Conservation (phyloP, 1,140 invertebrate genomes). For the Fragariocoptes setiger region DNA sequence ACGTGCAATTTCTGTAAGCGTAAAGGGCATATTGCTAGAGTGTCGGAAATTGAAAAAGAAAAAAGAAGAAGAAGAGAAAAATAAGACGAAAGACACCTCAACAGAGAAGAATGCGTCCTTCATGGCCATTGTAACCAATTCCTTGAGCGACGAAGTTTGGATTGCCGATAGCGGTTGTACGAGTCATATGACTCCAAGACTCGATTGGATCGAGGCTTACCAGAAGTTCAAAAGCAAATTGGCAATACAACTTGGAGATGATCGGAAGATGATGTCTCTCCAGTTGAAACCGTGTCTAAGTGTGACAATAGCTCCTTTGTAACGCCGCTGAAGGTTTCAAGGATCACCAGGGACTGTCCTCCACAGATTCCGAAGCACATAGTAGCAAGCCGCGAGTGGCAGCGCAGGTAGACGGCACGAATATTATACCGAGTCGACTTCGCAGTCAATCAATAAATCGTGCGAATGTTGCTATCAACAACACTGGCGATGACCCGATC, state of each 20-base stretch:
- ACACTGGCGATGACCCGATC: slow-evolving; percentile 9
- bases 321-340: too few relatives aligned
- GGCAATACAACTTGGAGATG: not conserved
- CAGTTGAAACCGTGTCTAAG: too few relatives aligned
- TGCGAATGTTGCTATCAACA: too few relatives aligned
- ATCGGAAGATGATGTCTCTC: not conserved
- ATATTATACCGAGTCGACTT: too few relatives aligned
- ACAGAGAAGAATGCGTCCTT: not conserved
- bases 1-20: not conserved
- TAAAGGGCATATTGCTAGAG: too few relatives aligned
- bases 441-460: too few relatives aligned
- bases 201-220: not conserved
- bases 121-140: not conserved
- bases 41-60: not conserved
- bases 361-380: too few relatives aligned
- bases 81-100: not conserved
- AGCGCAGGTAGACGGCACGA: too few relatives aligned
- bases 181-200: not conserved
- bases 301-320: too few relatives aligned
- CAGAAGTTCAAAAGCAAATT: not conserved
- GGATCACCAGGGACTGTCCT: too few relatives aligned
- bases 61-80: too few relatives aligned
- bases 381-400: too few relatives aligned
- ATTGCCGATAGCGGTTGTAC: not conserved
- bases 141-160: not conserved